phyloP scores from a whole-genome alignment of 2,113 vertebrate species.

The Misgurnus mizolepis region DNA sequence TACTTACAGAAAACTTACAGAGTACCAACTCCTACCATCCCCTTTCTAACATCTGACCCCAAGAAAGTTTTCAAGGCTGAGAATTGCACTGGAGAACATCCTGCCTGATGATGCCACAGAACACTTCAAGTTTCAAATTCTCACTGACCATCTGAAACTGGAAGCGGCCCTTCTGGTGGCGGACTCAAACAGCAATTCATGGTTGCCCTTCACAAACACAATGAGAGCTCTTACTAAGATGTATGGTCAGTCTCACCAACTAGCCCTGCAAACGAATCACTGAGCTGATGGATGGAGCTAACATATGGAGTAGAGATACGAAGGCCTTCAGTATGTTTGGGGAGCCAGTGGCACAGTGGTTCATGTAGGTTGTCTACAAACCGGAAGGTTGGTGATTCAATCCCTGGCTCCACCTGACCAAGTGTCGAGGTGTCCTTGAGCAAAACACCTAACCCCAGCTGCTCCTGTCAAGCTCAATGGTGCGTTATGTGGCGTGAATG shows the following conservation, averaged over 20 bases:
- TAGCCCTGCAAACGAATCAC: background rate
- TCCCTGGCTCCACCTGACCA: too few relatives aligned
- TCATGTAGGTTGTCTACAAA: too few relatives aligned
- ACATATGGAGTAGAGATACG: background rate
- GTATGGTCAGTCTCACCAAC: slow-evolving; percentile 10
- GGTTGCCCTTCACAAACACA: background rate
- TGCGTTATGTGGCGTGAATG: too few relatives aligned
- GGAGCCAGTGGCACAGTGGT: too few relatives aligned
- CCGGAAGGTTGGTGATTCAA: too few relatives aligned
- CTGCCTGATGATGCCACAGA: slow-evolving; percentile 13
- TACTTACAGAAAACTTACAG: background rate
- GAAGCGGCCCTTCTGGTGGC: background rate
- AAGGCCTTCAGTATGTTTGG: slow-evolving; percentile 11
- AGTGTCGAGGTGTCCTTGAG: too few relatives aligned
- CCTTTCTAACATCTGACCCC: background rate
- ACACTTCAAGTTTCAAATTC: slow-evolving; percentile 20
- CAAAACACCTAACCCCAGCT: too few relatives aligned
- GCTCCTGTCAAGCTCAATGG: too few relatives aligned
- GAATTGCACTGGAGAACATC: slow-evolving; percentile 9
- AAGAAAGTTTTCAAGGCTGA: slow-evolving; percentile 3
- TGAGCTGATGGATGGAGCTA: slow-evolving; percentile 22
- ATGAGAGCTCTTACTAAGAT: slow-evolving; percentile 10
- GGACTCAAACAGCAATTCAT: background rate
- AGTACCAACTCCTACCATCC: background rate
- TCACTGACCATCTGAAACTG: background rate